phyloP scores from a whole-genome alignment of 2,888 invertebrate genomes.

The Hirtodrosophila cameraria region DNA sequence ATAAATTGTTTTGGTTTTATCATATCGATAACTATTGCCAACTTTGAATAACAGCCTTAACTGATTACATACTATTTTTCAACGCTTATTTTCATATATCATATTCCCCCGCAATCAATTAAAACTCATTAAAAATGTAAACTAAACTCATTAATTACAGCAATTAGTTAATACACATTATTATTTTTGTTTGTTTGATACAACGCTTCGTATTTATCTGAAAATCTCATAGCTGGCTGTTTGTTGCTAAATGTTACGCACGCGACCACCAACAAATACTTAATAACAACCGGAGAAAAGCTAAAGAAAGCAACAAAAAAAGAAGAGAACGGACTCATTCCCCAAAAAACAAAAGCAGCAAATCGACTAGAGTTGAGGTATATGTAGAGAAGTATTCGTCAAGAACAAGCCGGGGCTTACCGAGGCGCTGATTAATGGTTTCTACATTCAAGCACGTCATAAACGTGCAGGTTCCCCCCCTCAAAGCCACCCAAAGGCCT shows the following conservation, averaged over 20 bases:
- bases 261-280: constrained; percentile 42
- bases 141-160: constrained; percentile 71
- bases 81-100: constrained; percentile 19
- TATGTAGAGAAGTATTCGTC: constrained; percentile 12
- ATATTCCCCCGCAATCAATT: constrained; percentile 11
- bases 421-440: constrained; percentile 71
- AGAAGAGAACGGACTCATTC: background rate
- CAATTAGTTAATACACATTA: constrained; percentile 60
- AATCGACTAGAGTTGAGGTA: constrained; percentile 13
- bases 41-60: background rate
- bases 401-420: constrained; percentile 10
- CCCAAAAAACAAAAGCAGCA: constrained; percentile 9
- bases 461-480: constrained; percentile 58
- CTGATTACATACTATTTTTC: constrained; percentile 21
- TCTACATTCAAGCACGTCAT: constrained; percentile 65
- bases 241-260: constrained; percentile 41
- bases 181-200: constrained; percentile 33
- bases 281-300: constrained; percentile 6
- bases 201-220: constrained; percentile 27
- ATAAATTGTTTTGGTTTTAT: too few relatives aligned
- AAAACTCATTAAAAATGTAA: constrained; percentile 48
- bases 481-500: background rate
- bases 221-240: constrained; percentile 37
- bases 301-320: background rate
- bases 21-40: background rate